These are phyloP conservation scores for Pangasius djambal DNA, from an alignment of 2,797 vertebrate species.

Conservation along the genomic window DNA sequence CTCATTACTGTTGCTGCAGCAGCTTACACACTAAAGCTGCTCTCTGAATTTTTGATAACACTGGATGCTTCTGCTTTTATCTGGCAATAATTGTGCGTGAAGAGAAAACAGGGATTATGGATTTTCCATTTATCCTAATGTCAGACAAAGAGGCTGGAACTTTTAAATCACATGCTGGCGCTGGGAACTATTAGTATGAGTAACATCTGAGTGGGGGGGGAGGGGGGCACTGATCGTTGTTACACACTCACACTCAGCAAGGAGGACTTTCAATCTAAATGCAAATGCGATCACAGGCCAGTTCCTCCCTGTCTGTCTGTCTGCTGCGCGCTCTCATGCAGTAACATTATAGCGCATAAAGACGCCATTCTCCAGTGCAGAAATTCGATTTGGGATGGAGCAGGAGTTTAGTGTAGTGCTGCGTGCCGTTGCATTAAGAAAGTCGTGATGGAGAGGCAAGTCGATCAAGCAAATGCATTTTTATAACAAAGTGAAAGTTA, in stretches of 20 bases:
- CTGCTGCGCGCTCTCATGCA: neutral
- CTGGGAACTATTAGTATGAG: neutral
- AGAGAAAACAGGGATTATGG: slow-evolving; percentile 1
- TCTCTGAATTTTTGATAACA: neutral
- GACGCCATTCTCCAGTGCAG: neutral
- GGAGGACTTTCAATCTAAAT: slow-evolving; percentile 72
- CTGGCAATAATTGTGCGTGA: no score
- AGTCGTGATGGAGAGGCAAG: neutral
- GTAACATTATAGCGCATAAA: neutral
- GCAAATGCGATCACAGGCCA: slow-evolving; percentile 63
- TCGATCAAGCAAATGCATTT: neutral
- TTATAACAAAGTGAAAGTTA: neutral
- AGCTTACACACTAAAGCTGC: neutral
- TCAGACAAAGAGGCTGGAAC: neutral
- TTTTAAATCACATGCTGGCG: neutral
- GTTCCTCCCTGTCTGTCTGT: slow-evolving; percentile 5
- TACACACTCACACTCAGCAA: slow-evolving; percentile 42
- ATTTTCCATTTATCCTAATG: slow-evolving; percentile 12
- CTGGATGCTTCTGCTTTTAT: neutral
- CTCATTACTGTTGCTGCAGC: neutral
- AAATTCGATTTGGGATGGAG: slow-evolving; percentile 26
- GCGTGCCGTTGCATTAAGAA: neutral
- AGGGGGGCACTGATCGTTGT: slow-evolving; percentile 49
- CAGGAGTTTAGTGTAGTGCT: neutral
- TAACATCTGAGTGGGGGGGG: neutral